A percentile compares a stretch with the other conserved stretches of the same genome.
Evolutionary conservation across 2,888 invertebrate species (phyloP).

Genomic region (Caradrina kadenii): DNA sequence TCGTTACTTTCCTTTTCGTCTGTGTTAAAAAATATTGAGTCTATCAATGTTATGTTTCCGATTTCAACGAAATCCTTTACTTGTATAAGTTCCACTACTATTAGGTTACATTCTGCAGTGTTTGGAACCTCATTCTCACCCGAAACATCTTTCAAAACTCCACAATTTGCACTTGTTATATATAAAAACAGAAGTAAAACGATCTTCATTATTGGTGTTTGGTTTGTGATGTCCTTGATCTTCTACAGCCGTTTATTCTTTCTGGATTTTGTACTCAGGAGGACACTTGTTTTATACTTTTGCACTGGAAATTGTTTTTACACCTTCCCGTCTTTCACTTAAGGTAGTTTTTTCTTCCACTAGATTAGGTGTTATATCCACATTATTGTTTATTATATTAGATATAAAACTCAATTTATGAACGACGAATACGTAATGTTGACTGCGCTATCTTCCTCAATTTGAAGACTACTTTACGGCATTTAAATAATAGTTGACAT

Average conservation of each 20-base stretch:
- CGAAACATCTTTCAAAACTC: conserved; percentile 14
- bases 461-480: neutral
- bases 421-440: neutral
- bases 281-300: neutral
- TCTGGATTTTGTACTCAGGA: no score
- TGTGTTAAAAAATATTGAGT: neutral
- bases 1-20: neutral
- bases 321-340: no score
- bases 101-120: accelerated
- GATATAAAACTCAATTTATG: no score
- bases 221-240: no score
- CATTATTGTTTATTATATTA: neutral
- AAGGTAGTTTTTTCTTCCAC: neutral
- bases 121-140: neutral
- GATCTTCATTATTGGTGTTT: conserved; percentile 22
- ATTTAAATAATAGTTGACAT: neutral
- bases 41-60: neutral
- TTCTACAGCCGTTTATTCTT: neutral
- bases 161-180: conserved; percentile 16
- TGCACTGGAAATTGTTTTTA: neutral
- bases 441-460: neutral
- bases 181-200: conserved; percentile 14
- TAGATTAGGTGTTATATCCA: neutral
- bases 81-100: neutral
- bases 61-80: neutral